Base-by-base conservation (phyloP, 2,113 vertebrate genomes). In the Apistogramma diplotaenia region DNA sequence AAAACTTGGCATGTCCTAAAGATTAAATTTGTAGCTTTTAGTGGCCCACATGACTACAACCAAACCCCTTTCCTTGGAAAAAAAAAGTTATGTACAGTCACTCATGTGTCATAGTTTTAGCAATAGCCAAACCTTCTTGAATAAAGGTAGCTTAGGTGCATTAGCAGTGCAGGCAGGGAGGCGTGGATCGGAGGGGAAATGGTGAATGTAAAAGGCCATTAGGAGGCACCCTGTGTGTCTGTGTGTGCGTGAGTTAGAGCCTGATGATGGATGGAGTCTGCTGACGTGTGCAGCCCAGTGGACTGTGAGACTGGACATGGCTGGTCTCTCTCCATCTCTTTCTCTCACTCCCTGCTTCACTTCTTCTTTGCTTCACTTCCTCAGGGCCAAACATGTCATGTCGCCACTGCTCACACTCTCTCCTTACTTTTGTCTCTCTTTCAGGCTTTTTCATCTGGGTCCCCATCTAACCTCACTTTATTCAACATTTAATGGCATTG, bases 241-340 rank as follows among this genome's bases (percentile, higher is more conserved):
- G 79, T 70, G 73, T 58, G 85, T 62, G 82, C 13, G 80, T 51
- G 80, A 86, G 90, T 77, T 18, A 29, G 83, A 90, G 71, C 83
- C 83, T 78, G 81, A 82, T 94, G 93, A 94, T 94, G 91, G 92
- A 94, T 94, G 88, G 89, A 89, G 89, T 89, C 79, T 93, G 93
- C 92, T 90, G 92, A 93, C 90, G 91, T 92, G 84, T 84, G 89
- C 91, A 91, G 89, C 89, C 89, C 91, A 90, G 82, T 91, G 83
- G 93, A 93, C 91, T 94, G 90, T 89, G 90, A 89, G 91, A 93
- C 92, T 90, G 93, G 93, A 92, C 92, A 93, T 92, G 90, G 93
- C 91, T 93, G 89, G 89, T 90, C 90, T 92, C 89, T 85, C 91
- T 83, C 77, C 82, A 84, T 86, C 87, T 86, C 88, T 83, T 73